These are phyloP conservation scores for Conchocele bisecta DNA, from an alignment of 2,888 invertebrate genomes.

Conservation along the genomic window DNA sequence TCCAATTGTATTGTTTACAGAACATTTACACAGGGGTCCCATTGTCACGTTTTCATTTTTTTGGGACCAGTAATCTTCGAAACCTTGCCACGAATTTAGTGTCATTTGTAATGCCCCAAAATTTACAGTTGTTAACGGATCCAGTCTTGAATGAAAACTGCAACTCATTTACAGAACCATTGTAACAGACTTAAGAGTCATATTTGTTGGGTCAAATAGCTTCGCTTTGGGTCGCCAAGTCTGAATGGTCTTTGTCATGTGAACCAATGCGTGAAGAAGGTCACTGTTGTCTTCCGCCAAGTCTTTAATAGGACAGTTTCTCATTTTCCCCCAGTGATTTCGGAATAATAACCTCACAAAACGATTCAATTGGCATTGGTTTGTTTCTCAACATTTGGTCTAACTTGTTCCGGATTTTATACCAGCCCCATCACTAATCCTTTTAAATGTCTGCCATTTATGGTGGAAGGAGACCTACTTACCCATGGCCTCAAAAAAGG, in stretches of 20 bases:
- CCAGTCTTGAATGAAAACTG: neutral
- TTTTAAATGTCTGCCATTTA: neutral
- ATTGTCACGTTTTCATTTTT: too few relatives aligned
- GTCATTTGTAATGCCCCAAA: slow-evolving; percentile 16
- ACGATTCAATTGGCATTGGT: neutral
- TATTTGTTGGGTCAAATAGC: neutral
- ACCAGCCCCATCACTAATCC: neutral
- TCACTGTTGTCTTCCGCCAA: too few relatives aligned
- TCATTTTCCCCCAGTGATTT: neutral
- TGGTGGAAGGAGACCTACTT: slow-evolving; percentile 1
- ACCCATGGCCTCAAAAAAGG: slow-evolving; percentile 7
- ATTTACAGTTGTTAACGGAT: neutral
- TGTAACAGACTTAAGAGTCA: neutral
- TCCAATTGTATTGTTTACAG: too few relatives aligned
- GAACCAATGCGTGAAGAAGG: neutral
- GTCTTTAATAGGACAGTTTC: too few relatives aligned
- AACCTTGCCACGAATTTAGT: slow-evolving; percentile 20
- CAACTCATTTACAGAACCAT: neutral
- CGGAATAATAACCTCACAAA: neutral
- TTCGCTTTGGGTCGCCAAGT: slow-evolving; percentile 16
- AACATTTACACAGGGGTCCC: too few relatives aligned
- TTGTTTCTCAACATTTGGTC: slow-evolving; percentile 8
- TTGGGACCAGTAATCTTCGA: too few relatives aligned
- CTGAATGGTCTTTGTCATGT: too few relatives aligned
- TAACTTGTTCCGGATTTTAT: neutral